Evolutionary conservation across 1,140 invertebrate species (phyloP), one percentile per base, ranked within the genome.

Genomic region (Drosophila kepulauana): DNA sequence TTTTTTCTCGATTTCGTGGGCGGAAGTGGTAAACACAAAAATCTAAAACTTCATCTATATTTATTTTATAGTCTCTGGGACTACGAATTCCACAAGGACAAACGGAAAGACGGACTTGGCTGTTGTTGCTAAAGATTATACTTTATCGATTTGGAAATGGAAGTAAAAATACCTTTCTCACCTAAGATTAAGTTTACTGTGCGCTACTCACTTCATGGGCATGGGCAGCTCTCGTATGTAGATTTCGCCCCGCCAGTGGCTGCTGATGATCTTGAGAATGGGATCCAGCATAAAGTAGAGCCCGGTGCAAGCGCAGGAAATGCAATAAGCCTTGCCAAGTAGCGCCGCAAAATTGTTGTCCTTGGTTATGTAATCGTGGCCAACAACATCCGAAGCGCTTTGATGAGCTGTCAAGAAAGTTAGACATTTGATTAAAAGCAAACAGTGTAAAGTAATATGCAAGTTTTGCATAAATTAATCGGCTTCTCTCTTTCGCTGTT

Each of bases 221-320:
- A 92, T 92, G 5, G 91, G 91, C 28, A 91, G 45, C 16, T 91
- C 91, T 10, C 74, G 35, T 0, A 62, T 5, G 5, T 79, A 71
- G 6, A 30, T 20, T 2, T 70, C 69, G 5, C 67, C 61, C 0
- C 33, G 46, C 59, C 73, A 74, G 35, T 58, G 62, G 28, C 67
- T 78, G 51, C 61, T 48, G 8, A 79, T 56, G 20, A 82, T 79
- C 56, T 79, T 79, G 1, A 89, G 5, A 25, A 92, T 72, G 8
- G 91, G 91, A 13, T 61, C 70, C 48, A 92, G 38, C 75, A 91
- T 81, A 15, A 92, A 91, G 25, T 92, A 92, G 1, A 89, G 16
- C 0, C 84, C 90, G 1, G 91, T 92, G 10, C 68, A 67, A 13
- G 54, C 67, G 45, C 85, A 88, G 5, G 87, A 91, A 3, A 79